Base-by-base conservation (phyloP, 2,797 vertebrate genomes). In the Myotis vivesi region DNA sequence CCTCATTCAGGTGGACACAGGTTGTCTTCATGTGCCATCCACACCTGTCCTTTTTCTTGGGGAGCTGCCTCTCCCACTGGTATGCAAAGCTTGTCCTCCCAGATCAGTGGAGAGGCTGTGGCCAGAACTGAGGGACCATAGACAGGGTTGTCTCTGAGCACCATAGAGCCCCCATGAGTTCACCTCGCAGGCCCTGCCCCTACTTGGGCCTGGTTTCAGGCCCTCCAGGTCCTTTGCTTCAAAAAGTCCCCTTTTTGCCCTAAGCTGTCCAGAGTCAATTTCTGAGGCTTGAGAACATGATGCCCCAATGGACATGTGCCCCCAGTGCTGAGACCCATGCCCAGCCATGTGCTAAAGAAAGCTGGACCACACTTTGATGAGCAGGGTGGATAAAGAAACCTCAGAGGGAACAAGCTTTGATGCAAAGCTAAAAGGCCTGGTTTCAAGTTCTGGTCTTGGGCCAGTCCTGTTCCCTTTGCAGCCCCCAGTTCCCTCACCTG, bases 381-480 rank as follows among this genome's bases (percentile, higher is more conserved):
- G 8, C 62, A 68, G 44, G 5, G 51, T 16, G 3, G 20, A 94
- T 25, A 49, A 49, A 33, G 3, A n/a, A 15, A 30, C 2, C 3
- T 3, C 5, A 20, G 62, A 66, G 19, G 25, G 22, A 49, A 30
- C 8, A 23, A 51, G 51, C 22, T n/a, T 8, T 2, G 51, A 81
- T 2, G 5, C 8, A 17, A 23, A 87, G 59, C 69, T 30, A 66
- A 94, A 94, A 66, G 77, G 94, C 96, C 92, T 96, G 68, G 81
- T 92, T 97, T 73, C 92, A 95, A 90, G 46, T 96, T 84, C 94
- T 92, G 55, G 96, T 94, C 96, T 94, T 59, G 0, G 55, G 38
- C n/a, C 88, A 77, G 30, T 19, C 20, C 68, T 22, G 3, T 16
- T 30, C 19, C 36, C 4, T 44, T 68, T 13, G 6, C 28, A 71